These are phyloP conservation scores for Thermophis baileyi DNA, from an alignment of 2,113 vertebrate species.

Conservation along the genomic window DNA sequence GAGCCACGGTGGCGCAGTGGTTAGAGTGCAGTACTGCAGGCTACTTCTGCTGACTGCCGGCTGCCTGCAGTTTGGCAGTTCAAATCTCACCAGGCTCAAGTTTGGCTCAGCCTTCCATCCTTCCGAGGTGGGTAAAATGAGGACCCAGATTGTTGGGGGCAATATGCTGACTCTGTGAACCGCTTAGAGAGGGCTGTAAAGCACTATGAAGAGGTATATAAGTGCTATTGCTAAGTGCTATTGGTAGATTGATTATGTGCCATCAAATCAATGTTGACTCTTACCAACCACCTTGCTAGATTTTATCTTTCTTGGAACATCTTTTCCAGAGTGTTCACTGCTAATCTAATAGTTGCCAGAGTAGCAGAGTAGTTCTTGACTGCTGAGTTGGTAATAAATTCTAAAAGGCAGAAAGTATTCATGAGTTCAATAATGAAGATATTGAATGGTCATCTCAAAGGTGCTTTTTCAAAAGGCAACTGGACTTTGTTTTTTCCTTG, in stretches of 20 bases:
- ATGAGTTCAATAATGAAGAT: background rate
- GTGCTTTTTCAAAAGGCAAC: background rate
- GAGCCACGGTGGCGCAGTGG: no score
- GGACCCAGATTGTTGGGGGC: no score
- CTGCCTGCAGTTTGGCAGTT: no score
- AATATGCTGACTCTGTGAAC: no score
- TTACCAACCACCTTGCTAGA: background rate
- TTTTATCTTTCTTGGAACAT: background rate
- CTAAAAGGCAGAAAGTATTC: background rate
- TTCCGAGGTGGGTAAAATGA: no score
- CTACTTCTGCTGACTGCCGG: no score
- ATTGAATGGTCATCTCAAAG: background rate
- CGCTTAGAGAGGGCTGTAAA: no score
- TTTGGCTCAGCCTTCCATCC: no score
- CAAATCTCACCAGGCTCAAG: no score
- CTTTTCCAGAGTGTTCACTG: background rate
- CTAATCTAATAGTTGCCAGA: background rate
- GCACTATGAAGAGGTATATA: no score
- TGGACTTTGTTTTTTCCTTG: background rate
- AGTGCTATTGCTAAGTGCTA: no score
- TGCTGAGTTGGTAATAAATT: background rate
- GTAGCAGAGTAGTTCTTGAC: background rate
- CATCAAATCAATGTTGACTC: background rate
- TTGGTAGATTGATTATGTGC: background rate
- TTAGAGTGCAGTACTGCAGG: no score